Percentiles rank a stretch among this genome's conserved stretches.
Evolutionary conservation across 2,113 vertebrate species (phyloP).

Genomic region (Centrocercus urophasianus): DNA sequence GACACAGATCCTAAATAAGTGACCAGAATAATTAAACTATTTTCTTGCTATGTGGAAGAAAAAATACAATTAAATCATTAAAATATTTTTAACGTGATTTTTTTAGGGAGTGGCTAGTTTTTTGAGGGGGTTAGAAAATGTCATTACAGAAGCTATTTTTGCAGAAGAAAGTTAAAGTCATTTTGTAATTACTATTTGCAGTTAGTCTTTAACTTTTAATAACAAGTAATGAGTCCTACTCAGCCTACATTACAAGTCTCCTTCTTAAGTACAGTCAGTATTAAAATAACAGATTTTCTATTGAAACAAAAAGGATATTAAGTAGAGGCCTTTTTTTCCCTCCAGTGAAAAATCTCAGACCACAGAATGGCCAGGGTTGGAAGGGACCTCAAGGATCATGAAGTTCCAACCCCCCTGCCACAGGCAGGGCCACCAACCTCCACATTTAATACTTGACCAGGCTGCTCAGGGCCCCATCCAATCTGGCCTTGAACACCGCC

Average conservation of each 20-base stretch:
- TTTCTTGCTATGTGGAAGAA: neutral
- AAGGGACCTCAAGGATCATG: too few relatives aligned
- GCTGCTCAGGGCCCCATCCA: too few relatives aligned
- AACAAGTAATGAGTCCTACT: neutral
- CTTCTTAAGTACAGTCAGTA: neutral
- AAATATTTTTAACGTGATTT: neutral
- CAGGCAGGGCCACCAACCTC: too few relatives aligned
- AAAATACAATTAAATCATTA: neutral
- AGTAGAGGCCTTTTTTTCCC: neutral
- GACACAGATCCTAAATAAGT: neutral
- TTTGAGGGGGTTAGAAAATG: neutral
- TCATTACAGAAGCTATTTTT: neutral
- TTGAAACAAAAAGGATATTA: neutral
- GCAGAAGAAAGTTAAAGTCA: neutral
- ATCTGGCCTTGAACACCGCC: too few relatives aligned
- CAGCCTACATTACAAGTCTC: neutral
- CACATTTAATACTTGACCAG: too few relatives aligned
- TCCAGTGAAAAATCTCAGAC: neutral
- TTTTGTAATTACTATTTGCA: neutral
- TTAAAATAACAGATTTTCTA: neutral
- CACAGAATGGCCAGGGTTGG: too few relatives aligned
- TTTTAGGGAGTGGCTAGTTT: rapidly evolving
- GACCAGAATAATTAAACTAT: neutral
- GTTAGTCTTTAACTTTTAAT: neutral
- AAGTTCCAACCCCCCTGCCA: too few relatives aligned